Conservation (phyloP, 2,113 vertebrate species). For the Gallinago paraguaiae region DNA sequence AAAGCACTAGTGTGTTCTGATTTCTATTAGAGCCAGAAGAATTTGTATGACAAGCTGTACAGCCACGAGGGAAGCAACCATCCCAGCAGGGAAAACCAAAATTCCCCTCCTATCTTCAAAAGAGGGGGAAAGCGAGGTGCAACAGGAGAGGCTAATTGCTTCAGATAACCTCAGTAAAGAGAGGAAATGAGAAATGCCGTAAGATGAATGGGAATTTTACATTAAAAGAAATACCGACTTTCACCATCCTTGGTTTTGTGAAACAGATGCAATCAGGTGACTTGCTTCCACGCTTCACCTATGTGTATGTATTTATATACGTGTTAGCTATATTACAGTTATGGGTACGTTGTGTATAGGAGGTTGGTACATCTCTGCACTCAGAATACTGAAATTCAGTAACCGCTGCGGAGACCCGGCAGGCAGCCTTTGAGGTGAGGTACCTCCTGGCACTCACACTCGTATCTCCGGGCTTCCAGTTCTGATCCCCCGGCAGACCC, state of each 20-base stretch:
- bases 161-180: not conserved
- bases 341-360: rapidly evolving
- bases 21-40: not conserved
- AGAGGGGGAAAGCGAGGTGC: not conserved
- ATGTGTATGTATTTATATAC: too few relatives aligned
- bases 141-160: not conserved
- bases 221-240: not conserved
- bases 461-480: rapidly evolving
- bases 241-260: not conserved
- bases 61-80: not conserved
- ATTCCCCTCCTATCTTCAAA: not conserved
- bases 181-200: not conserved
- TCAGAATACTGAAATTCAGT: not conserved
- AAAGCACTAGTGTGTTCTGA: not conserved
- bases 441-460: not conserved
- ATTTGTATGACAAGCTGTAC: not conserved
- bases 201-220: not conserved
- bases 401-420: not conserved
- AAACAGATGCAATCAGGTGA: not conserved
- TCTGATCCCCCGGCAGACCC: rapidly evolving
- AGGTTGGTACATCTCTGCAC: not conserved
- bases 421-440: not conserved
- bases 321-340: rapidly evolving
- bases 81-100: not conserved
- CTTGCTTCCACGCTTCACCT: not conserved